Base-by-base conservation (phyloP, 2,113 vertebrate genomes). In the Epinephelus cyanopodus region DNA sequence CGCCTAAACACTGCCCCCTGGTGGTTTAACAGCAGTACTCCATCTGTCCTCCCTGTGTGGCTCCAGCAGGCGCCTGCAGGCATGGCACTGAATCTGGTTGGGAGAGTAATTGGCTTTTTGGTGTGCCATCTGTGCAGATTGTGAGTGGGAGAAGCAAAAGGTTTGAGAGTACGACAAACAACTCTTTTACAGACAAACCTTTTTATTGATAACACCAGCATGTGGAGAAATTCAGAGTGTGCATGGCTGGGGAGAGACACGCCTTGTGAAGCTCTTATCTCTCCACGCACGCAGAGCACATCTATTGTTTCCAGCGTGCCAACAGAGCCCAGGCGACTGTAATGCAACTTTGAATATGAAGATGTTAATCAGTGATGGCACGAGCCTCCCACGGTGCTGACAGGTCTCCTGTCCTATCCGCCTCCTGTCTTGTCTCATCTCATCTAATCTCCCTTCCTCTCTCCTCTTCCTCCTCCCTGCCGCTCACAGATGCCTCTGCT, bases 341-440 rank as follows among this genome's bases (percentile, higher is more conserved):
- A 33, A 21, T 52, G 71, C 57, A 23, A 74, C 47, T 87, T 69
- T 90, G 58, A 74, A 68, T 58, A 58, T 76, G 74, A 72, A 73
- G 88, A 87, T 45, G 65, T 74, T 82, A 88, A 90, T 67, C 53
- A 29, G 69, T 37, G 81, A 69, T 67, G 85, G 79, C 80, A 81
- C 21, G 0, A 56, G 77, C 45, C 69, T 85, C 84, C 85, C 77
- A 39, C 67, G 27, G 81, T n/a, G 61, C 79, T 72, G 79, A 79
- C 86, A 62, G 53, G 60, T 85, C 58, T 69, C 70, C 53, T 47
- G 65, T 84, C 64, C 67, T 29, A 8, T 37, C 70, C 74, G 74
- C 74, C 81, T 70, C 64, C 58, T 74, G 66, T 76, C 81, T 76
- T 21, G 63, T 85, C 68, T 66, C n/a, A n/a, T 89, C 57, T 77